These are phyloP conservation scores for Tychaedon coryphoeus DNA, from an alignment of 2,113 vertebrate genomes.

Conservation along the genomic window DNA sequence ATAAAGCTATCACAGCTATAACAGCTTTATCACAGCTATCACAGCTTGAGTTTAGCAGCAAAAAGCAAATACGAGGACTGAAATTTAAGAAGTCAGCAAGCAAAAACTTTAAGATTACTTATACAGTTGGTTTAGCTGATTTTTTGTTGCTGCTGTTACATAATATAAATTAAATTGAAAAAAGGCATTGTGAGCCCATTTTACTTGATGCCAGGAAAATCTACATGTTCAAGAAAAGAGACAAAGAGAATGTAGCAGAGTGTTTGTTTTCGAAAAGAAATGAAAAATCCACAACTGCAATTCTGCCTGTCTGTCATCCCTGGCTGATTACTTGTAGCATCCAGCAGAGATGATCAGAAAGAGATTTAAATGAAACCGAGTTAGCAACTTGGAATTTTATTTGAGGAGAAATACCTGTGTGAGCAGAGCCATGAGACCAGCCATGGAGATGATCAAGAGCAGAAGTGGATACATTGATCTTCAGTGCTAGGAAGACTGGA, in stretches of 20 bases:
- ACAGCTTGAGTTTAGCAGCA: not conserved
- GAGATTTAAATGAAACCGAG: not conserved
- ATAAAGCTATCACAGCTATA: not conserved
- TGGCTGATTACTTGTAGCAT: not conserved
- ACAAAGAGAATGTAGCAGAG: rapidly evolving
- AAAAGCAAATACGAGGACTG: not conserved
- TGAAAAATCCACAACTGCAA: not conserved
- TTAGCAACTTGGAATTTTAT: not conserved
- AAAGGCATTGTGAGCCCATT: not conserved
- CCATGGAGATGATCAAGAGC: not conserved
- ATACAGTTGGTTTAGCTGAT: not conserved
- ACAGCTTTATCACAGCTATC: no score
- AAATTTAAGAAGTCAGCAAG: not conserved
- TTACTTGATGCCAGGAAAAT: not conserved
- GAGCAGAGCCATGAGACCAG: not conserved
- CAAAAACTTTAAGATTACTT: not conserved
- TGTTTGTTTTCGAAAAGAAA: not conserved
- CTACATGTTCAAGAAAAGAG: not conserved
- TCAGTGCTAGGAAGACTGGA: not conserved
- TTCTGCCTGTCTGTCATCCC: not conserved
- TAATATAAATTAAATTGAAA: not conserved
- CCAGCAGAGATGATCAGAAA: not conserved
- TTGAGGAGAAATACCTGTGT: not conserved
- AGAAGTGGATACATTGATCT: not conserved
- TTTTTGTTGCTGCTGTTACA: not conserved